A percentile compares a stretch with the other conserved stretches of the same genome.
phyloP scores from a whole-genome alignment of 2,113 vertebrate genomes.

The Elgaria multicarinata region DNA sequence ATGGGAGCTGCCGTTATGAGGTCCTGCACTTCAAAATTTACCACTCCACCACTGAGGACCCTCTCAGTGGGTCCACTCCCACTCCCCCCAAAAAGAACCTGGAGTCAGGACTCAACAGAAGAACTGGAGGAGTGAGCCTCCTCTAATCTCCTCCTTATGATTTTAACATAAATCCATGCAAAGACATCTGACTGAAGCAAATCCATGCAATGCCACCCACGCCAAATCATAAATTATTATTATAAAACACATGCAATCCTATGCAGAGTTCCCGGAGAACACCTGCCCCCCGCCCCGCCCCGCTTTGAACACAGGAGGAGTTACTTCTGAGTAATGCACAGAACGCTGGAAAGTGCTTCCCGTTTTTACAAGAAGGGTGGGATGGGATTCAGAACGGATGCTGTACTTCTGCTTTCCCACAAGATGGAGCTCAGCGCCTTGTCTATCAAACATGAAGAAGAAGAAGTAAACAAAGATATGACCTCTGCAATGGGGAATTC shows the following conservation, averaged over 20 bases:
- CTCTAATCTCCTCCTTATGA: background rate
- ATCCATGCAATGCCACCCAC: background rate
- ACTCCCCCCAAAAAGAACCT: no score
- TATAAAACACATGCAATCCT: background rate
- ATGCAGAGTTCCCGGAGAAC: background rate
- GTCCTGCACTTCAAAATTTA: no score
- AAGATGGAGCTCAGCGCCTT: background rate
- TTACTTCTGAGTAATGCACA: background rate
- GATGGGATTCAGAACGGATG: no score
- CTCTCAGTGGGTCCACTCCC: no score
- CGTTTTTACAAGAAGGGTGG: no score
- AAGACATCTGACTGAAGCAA: no score
- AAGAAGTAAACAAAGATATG: background rate
- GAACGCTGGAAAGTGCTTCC: background rate
- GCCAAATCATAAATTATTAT: background rate
- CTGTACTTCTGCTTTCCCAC: background rate
- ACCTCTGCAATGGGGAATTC: background rate
- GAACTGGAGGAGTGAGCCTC: no score
- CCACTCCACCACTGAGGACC: no score
- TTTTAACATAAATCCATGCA: background rate
- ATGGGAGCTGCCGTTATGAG: no score
- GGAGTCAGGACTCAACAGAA: no score
- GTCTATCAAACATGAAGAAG: background rate
- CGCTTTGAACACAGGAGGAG: background rate
- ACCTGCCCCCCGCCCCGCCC: no score